Base-by-base conservation (phyloP, 1,140 invertebrate species). In the Cydia splendana region DNA sequence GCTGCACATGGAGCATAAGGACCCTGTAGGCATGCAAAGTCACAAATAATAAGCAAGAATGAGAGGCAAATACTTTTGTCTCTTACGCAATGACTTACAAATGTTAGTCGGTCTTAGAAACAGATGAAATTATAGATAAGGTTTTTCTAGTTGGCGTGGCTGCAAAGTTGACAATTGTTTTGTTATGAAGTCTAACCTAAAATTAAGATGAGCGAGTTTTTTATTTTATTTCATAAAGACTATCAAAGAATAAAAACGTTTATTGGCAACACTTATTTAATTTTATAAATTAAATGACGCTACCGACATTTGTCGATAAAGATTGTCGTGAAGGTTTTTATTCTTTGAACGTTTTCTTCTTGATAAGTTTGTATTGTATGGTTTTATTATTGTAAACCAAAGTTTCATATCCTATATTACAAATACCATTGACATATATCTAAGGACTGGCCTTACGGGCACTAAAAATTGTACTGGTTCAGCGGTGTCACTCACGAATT, bases 341-440 rank as follows among this genome's bases (percentile, higher is more conserved):
- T 57, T 57, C 6, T 57, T 20, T n/a, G 53, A 57, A 30, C 2
- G 30, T 30, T 30, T 30, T 57, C 15, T 1, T 12, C 3, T 57
- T 18, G 51, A 57, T 65, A 65, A 9, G 20, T 65, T 65, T 65
- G 5, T 69, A 38, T n/a, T 69, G 30, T 69, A 38, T 69, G 65
- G 65, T 69, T 69, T 69, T 34, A 38, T 69, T 67, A 38, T 69
- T 34, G 3, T 69, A 28, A 69, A 69, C 65, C 65, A 69, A 69
- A 69, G 65, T 69, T 38, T 69, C 65, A 20, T 57, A 4, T 57
- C n/a, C 4, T 48, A 18, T 7, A 51, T 7, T 57, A 30, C 30
- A 30, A 30, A 30, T 4, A 24, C 24, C 24, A 24, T 24, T 24
- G 24, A 24, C 24, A 24, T 24, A 24, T 24, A 24, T 24, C 24